Percentiles rank a stretch among this genome's conserved stretches.
These are phyloP conservation scores for Pediacus dermestoides DNA, from an alignment of 2,888 invertebrate genomes.

Conservation along the genomic window DNA sequence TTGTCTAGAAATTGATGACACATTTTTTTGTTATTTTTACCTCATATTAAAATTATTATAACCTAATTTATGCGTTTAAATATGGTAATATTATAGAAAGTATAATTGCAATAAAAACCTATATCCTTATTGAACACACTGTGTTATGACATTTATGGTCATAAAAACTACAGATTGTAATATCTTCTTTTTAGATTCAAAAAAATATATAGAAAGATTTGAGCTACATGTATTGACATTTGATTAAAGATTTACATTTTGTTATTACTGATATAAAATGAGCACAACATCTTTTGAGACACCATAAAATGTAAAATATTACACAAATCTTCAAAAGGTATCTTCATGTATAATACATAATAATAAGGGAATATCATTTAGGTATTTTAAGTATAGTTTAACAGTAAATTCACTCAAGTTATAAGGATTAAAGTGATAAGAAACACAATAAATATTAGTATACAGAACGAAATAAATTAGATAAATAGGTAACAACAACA, in stretches of 20 bases:
- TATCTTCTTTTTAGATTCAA: slow-evolving; percentile 41
- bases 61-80: slow-evolving; percentile 13
- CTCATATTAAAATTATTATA: slow-evolving; percentile 10
- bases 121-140: slow-evolving; percentile 36
- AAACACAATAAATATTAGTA: slow-evolving; percentile 5
- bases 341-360: too few species aligned
- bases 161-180: slow-evolving; percentile 41
- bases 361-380: too few species aligned
- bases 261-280: slow-evolving; percentile 45
- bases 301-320: slow-evolving; percentile 19
- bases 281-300: slow-evolving; percentile 40
- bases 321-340: not conserved
- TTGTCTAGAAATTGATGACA: slow-evolving; percentile 32
- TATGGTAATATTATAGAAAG: slow-evolving; percentile 18
- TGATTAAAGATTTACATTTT: slow-evolving; percentile 41
- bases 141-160: slow-evolving; percentile 37
- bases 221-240: slow-evolving; percentile 51
- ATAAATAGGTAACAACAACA: slow-evolving; percentile 25
- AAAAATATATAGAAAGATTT: slow-evolving; percentile 47
- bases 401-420: too few species aligned
- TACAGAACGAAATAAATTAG: slow-evolving; percentile 8
- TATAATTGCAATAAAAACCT: slow-evolving; percentile 36
- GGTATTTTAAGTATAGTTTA: too few species aligned
- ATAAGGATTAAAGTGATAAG: too few species aligned
- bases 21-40: slow-evolving; percentile 3